Evolutionary conservation across 2,888 invertebrate species (phyloP), one percentile per base, ranked within the genome.

Genomic region (Frankliniella fusca): DNA sequence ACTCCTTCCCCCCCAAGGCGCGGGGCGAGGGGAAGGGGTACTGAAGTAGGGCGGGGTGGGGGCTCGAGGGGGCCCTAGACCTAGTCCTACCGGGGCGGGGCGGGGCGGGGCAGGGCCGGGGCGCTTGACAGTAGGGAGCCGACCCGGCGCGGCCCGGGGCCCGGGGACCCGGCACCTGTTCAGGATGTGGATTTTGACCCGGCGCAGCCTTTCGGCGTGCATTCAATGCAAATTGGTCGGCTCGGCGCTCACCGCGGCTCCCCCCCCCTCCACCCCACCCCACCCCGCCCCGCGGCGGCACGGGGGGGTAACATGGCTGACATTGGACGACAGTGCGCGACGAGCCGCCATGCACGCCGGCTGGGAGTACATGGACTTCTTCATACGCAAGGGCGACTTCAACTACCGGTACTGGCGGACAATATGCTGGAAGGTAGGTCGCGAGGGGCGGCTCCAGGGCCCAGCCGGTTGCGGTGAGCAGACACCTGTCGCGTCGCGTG

Each of bases 351-450:
- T 76, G 70, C 70, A 76, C 11, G 70, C 70, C 70, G 70, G 27
- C 70, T 76, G 70, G 70, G 70, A 76, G 70, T 76, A 27, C 27
- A 76, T 76, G 70, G 70, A 76, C 23, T 23, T 76, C 70, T 76
- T 76, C 70, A 76, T 76, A 27, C 70, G 70, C 70, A 76, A 76
- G 70, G 70, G 27, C 70, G 70, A 76, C 70, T 76, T 76, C 70
- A 76, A 76, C 70, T 76, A 76, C 70, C 70, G 70, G 27, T 76
- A 76, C 70, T 76, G 70, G 70, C 23, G 70, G 70, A 76, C 70
- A 8, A 76, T 27, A 76, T 76, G 70, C 70, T 76, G 70, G 70
- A 76, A 27, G 70, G 70, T 76, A 76, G 27, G 70, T 8, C 8
- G 27, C 23, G 2, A 0, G 27, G 70, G 27, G 23, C 23, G 27